phyloP scores from a whole-genome alignment of 2,888 invertebrate genomes.

The Apodemia zela region DNA sequence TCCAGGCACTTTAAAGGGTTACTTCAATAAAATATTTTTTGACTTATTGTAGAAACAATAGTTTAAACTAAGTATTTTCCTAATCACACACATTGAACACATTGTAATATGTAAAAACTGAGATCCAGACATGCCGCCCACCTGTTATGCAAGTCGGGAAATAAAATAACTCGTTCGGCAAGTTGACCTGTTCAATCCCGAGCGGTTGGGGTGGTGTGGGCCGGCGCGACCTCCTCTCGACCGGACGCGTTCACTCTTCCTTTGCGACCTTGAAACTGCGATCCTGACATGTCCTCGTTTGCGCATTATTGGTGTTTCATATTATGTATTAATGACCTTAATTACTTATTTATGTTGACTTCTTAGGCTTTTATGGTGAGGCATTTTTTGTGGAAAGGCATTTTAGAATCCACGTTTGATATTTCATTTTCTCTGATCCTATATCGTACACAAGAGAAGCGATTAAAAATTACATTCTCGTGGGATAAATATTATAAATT shows the following conservation, averaged over 20 bases:
- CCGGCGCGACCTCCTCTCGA: constrained; percentile 65
- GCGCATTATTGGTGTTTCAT: constrained; percentile 19
- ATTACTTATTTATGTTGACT: neutral
- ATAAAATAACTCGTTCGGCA: constrained; percentile 56
- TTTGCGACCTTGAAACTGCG: constrained; percentile 61
- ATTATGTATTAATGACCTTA: neutral
- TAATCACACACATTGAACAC: neutral
- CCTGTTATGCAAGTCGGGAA: constrained; percentile 42
- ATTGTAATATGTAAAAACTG: constrained; percentile 24
- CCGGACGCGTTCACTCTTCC: constrained; percentile 58
- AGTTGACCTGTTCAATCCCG: constrained; percentile 44
- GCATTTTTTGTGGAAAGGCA: no score
- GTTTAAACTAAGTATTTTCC: constrained; percentile 20
- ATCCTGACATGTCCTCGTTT: constrained; percentile 35
- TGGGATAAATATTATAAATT: no score
- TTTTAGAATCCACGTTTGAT: no score
- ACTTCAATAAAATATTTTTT: no score
- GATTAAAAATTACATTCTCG: no score
- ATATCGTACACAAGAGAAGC: no score
- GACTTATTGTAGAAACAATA: no score
- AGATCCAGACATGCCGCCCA: constrained; percentile 29
- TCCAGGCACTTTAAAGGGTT: no score
- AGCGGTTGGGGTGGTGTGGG: constrained; percentile 49
- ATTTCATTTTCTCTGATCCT: no score
- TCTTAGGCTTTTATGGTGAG: neutral